Evolutionary conservation across 1,140 invertebrate genomes (phyloP), one percentile per base, ranked within the genome.

Genomic region (Eurosta solidaginis): DNA sequence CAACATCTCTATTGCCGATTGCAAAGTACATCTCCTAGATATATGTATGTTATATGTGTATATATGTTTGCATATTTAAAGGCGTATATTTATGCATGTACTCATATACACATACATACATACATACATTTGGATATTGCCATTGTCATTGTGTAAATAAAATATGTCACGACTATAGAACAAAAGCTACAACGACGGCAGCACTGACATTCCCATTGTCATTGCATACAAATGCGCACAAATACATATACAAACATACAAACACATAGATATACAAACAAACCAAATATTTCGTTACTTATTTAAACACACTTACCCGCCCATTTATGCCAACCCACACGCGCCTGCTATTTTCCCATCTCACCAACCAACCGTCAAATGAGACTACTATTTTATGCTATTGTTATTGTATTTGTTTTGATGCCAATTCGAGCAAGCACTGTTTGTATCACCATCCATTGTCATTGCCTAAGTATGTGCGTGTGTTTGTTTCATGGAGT

Each of bases 121-220:
- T 20, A 20, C 50, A 27, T 54, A 9, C 50, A 29, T 59, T 59
- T 36, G 29, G 54, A 59, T 59, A 59, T 54, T 77, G 52, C 54
- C 40, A 25, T 44, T 77, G 76, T 44, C 44, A 63, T 84, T 85
- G 84, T 84, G 84, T 83, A 85, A 85, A 85, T 84, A 85, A 85
- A 85, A 85, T 85, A 85, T 85, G 84, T 85, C 84, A 85, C 84
- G 84, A 84, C 82, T 68, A 36, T 85, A 78, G 22, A 40, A 68
- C 59, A 68, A 68, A 68, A 59, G 25, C 52, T 59, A 76, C 83
- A 59, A 36, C 52, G 59, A 68, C 29, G n/a, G n/a, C 33, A 17
- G 33, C n/a, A 36, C 22, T 63, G 59, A 6, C 17, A 63, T 63
- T 63, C 25, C 29, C 59, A 63, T 63, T 68, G 59, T 2, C 0